These are phyloP conservation scores for Tachycineta bicolor DNA, from an alignment of 2,113 vertebrate genomes.

Conservation along the genomic window DNA sequence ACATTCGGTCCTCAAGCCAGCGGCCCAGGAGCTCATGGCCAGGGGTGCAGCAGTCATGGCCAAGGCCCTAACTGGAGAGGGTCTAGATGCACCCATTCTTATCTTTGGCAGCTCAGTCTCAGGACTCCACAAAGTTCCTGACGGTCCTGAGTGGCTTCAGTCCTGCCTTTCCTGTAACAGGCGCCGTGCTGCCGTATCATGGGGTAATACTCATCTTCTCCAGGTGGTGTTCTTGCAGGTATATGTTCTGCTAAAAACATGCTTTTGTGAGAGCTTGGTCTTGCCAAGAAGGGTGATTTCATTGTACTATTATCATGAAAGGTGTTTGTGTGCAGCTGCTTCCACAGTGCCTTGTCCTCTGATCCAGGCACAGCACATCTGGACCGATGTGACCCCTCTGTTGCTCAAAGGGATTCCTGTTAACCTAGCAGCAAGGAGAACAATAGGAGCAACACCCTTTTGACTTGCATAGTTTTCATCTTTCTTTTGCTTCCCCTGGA, in stretches of 20 bases:
- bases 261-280: neutral
- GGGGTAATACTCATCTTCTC: neutral
- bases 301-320: neutral
- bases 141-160: neutral
- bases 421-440: slow-evolving; percentile 47
- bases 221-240: neutral
- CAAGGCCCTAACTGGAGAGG: neutral
- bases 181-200: neutral
- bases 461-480: slow-evolving; percentile 56
- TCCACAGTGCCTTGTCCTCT: neutral
- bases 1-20: neutral
- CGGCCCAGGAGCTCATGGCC: neutral
- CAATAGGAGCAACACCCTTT: slow-evolving; percentile 39
- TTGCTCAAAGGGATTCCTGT: slow-evolving; percentile 26
- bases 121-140: neutral
- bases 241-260: neutral
- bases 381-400: neutral
- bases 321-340: neutral
- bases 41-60: neutral
- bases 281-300: neutral
- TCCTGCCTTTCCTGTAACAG: neutral
- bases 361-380: neutral
- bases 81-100: neutral
- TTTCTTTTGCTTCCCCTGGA: slow-evolving; percentile 48
- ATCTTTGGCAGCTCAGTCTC: neutral